Conservation (phyloP, 53 echinoderm and acorn worm species). For the Temnopleurus reevesii region DNA sequence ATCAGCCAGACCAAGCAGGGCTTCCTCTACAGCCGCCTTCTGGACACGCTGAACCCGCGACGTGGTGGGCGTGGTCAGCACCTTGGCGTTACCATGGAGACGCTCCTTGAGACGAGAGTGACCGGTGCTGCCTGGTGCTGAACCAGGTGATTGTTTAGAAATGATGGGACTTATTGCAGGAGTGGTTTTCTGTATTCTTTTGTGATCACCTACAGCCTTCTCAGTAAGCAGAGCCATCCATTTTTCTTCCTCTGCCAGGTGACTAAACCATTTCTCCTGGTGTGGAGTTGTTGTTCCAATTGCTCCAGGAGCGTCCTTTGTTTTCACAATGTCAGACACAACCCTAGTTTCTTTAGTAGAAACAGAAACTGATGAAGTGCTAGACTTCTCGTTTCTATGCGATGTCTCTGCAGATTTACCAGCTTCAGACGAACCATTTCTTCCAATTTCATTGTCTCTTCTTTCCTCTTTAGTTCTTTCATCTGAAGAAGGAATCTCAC, state of each 20-base stretch:
- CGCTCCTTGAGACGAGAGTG: slow-evolving; percentile 15
- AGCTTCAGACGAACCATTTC: neutral
- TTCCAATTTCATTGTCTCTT: neutral
- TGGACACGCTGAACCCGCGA: slow-evolving; percentile 56
- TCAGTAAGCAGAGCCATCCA: slow-evolving; percentile 60
- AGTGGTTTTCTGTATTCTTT: neutral
- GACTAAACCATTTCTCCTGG: slow-evolving; percentile 69
- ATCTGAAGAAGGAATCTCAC: neutral
- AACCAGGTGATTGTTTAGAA: neutral
- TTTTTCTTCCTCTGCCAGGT: slow-evolving; percentile 45
- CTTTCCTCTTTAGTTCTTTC: neutral
- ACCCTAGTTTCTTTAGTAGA: neutral
- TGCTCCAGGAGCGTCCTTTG: neutral
- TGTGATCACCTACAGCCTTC: neutral
- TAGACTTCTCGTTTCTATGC: slow-evolving; percentile 29
- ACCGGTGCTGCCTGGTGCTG: neutral
- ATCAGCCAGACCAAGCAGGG: slow-evolving; percentile 58
- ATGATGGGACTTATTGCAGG: neutral
- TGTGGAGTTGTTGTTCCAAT: neutral
- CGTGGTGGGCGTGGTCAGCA: slow-evolving; percentile 61
- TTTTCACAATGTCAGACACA: neutral
- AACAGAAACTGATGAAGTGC: neutral
- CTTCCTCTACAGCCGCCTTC: slow-evolving; percentile 67
- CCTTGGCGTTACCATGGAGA: slow-evolving; percentile 67
- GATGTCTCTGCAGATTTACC: neutral